phyloP scores from a whole-genome alignment of 2,113 vertebrate genomes.

The Limanda limanda region DNA sequence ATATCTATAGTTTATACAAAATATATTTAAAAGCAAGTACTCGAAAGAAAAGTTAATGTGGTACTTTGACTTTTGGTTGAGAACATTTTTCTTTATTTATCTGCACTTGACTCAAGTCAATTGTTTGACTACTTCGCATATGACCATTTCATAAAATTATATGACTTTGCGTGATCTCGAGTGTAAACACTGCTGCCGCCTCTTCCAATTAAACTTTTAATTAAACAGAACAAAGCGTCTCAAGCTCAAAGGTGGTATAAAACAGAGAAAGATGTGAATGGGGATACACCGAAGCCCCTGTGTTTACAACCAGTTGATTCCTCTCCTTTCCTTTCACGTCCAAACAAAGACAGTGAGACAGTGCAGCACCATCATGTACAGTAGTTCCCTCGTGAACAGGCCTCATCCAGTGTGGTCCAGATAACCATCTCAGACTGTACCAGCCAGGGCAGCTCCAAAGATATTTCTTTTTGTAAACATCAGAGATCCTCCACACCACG shows the following conservation, averaged over 20 bases:
- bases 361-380: constrained; percentile 63
- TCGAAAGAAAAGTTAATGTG: no score
- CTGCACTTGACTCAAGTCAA: no score
- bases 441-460: constrained; percentile 60
- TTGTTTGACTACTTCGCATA: neutral
- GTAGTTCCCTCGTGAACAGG: constrained; percentile 54
- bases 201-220: neutral
- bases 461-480: constrained; percentile 73
- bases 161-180: neutral
- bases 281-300: neutral
- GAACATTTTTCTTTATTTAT: no score
- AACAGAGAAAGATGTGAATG: constrained; percentile 38
- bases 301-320: constrained; percentile 64
- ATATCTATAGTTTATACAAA: no score
- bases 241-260: neutral
- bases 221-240: neutral
- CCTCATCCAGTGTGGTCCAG: constrained; percentile 70
- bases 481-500: constrained; percentile 12
- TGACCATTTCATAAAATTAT: neutral
- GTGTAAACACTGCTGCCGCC: neutral
- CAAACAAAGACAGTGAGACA: constrained; percentile 77
- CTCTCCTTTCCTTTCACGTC: constrained; percentile 72
- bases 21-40: no score
- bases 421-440: constrained; percentile 72
- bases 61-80: no score